Conservation (phyloP, 2,797 vertebrate species). For the Neopelma chrysocephalum region DNA sequence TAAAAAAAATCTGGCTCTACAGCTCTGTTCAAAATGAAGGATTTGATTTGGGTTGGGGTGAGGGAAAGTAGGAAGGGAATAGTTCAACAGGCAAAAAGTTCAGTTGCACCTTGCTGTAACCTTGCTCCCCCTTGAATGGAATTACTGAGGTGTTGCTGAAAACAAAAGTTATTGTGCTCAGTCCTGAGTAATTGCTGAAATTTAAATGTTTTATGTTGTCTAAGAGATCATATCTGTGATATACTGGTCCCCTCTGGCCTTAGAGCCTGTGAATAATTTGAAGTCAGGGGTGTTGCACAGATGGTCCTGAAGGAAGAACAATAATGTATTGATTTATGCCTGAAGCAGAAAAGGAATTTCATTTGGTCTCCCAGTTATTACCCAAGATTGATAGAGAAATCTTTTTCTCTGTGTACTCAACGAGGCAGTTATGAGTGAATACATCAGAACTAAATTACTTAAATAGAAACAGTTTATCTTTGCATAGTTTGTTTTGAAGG, state of each 20-base stretch:
- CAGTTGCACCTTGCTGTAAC: background rate
- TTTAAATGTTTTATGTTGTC: background rate
- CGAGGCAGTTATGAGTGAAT: background rate
- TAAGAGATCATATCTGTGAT: background rate
- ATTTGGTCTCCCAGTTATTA: background rate
- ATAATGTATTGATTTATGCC: background rate
- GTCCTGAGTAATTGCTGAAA: background rate
- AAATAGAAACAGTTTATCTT: background rate
- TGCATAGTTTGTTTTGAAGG: background rate
- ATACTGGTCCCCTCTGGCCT: background rate
- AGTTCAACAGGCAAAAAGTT: background rate
- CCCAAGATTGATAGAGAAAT: background rate
- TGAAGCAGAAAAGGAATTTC: background rate
- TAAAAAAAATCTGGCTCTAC: background rate
- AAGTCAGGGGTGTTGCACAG: background rate
- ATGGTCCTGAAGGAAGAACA: conserved; percentile 9
- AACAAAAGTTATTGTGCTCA: background rate
- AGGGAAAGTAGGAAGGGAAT: background rate
- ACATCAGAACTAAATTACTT: background rate
- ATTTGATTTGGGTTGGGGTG: background rate
- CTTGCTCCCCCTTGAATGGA: background rate
- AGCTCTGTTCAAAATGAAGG: background rate
- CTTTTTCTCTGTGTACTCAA: background rate
- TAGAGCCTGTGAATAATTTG: background rate
- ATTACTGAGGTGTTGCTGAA: background rate